Percentiles rank a stretch among this genome's conserved stretches.
These are phyloP conservation scores for Agrotis exclamationis DNA, from an alignment of 2,888 invertebrate species.

Conservation along the genomic window DNA sequence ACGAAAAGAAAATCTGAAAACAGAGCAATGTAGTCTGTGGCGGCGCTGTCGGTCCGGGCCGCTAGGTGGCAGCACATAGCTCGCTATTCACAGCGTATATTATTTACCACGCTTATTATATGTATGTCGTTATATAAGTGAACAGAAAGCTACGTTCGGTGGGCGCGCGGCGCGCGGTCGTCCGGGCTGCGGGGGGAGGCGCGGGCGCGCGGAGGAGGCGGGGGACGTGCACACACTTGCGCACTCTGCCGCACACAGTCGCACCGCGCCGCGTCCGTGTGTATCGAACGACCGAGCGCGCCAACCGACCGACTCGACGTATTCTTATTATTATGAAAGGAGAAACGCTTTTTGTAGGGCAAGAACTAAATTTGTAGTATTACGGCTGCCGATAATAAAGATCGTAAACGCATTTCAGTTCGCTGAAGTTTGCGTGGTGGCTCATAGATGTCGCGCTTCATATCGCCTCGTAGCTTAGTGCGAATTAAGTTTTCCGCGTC, in stretches of 20 bases:
- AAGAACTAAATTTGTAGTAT: slow-evolving; percentile 91
- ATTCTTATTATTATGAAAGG: slow-evolving; percentile 92
- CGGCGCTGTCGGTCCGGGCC: slow-evolving; percentile 77
- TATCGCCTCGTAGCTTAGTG: slow-evolving; percentile 59
- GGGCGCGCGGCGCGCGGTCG: slow-evolving; percentile 64
- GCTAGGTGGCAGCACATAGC: slow-evolving; percentile 91
- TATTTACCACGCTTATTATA: slow-evolving; percentile 88
- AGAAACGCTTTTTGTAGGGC: slow-evolving; percentile 92
- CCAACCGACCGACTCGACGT: slow-evolving; percentile 90
- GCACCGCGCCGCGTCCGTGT: slow-evolving; percentile 79
- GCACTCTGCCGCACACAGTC: slow-evolving; percentile 63
- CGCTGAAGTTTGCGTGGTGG: slow-evolving; percentile 86
- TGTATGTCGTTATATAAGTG: slow-evolving; percentile 90
- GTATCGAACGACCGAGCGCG: slow-evolving; percentile 88
- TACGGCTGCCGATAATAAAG: slow-evolving; percentile 89
- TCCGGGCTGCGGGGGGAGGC: slow-evolving; percentile 60
- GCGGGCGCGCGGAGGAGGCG: slow-evolving; percentile 56
- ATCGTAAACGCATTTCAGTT: slow-evolving; percentile 89
- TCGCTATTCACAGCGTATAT: slow-evolving; percentile 89
- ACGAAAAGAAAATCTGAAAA: slow-evolving; percentile 83
- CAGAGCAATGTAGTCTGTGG: slow-evolving; percentile 79
- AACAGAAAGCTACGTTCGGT: slow-evolving; percentile 89
- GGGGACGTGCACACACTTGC: slow-evolving; percentile 28
- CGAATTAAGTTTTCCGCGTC: slow-evolving; percentile 71
- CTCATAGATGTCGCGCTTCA: slow-evolving; percentile 89